Conservation (phyloP, 1,140 invertebrate genomes). For the Nebria ingens region DNA sequence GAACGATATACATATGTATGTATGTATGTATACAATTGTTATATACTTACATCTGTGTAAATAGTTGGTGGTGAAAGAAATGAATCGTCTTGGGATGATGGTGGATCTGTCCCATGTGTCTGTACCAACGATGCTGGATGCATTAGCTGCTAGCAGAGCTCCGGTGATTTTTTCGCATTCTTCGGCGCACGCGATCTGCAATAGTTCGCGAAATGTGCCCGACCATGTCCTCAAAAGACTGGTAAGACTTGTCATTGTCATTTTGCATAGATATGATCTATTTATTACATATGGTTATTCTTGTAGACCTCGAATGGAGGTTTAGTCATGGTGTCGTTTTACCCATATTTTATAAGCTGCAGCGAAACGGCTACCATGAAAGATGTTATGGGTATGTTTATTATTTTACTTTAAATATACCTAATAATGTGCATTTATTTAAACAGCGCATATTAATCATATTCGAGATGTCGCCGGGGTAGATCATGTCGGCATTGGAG, state of each 20-base stretch:
- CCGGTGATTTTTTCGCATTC: slow-evolving; percentile 87
- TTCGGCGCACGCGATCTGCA: slow-evolving; percentile 73
- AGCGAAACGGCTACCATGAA: slow-evolving; percentile 58
- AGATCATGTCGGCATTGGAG: slow-evolving; percentile 73
- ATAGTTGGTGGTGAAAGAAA: slow-evolving; percentile 68
- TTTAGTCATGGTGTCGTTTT: slow-evolving; percentile 86
- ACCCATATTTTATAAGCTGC: slow-evolving; percentile 75
- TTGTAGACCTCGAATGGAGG: slow-evolving; percentile 54
- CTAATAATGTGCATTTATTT: slow-evolving; percentile 20
- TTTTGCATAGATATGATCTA: neutral
- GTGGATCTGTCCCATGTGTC: slow-evolving; percentile 82
- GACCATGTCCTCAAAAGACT: slow-evolving; percentile 68
- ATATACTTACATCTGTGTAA: too few relatives aligned
- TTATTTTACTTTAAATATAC: slow-evolving; percentile 1
- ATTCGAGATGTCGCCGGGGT: slow-evolving; percentile 72
- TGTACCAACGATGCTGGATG: slow-evolving; percentile 67
- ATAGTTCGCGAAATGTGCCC: slow-evolving; percentile 75
- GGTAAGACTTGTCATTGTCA: slow-evolving; percentile 43
- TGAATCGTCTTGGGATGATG: slow-evolving; percentile 83
- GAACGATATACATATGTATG: too few relatives aligned
- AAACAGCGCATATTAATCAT: slow-evolving; percentile 82
- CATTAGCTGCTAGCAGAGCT: slow-evolving; percentile 59
- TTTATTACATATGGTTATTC: neutral
- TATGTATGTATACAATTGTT: too few relatives aligned
- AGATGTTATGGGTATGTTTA: slow-evolving; percentile 59